A percentile compares a stretch with the other conserved stretches of the same genome.
Conservation (phyloP, 1,140 invertebrate genomes). For the Nasonia giraulti region DNA sequence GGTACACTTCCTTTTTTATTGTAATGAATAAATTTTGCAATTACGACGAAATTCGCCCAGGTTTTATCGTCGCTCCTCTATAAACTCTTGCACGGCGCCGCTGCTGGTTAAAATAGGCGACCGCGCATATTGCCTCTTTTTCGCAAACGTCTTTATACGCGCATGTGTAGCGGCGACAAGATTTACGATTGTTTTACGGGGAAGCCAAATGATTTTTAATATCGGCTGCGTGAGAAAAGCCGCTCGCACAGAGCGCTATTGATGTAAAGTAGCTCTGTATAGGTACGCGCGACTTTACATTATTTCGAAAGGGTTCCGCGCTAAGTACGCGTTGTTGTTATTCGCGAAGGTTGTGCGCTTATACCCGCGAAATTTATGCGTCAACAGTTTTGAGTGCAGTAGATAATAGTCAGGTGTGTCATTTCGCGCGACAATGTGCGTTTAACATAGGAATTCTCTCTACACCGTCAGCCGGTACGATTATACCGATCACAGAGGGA, state of each 20-base stretch:
- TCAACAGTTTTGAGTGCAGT: too few relatives aligned
- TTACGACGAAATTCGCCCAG: not conserved
- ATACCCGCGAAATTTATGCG: not conserved
- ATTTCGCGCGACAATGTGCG: not conserved
- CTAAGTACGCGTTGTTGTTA: not conserved
- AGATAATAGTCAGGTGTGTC: not conserved
- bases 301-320: conserved; percentile 8
- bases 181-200: conserved; percentile 40
- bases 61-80: not conserved
- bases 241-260: not conserved
- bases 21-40: conserved; percentile 2
- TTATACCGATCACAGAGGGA: too few relatives aligned
- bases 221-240: conserved; percentile 40
- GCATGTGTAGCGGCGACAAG: not conserved
- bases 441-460: not conserved
- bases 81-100: not conserved
- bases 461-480: too few relatives aligned
- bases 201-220: conserved; percentile 42
- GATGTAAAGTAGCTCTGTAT: not conserved
- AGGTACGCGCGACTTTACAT: not conserved
- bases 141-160: conserved; percentile 7
- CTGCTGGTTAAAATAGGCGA: not conserved
- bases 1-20: conserved; percentile 2
- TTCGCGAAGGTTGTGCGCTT: not conserved
- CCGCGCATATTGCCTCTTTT: not conserved